Evolutionary conservation across 1,140 invertebrate genomes (phyloP).

Genomic region (Popillia japonica): DNA sequence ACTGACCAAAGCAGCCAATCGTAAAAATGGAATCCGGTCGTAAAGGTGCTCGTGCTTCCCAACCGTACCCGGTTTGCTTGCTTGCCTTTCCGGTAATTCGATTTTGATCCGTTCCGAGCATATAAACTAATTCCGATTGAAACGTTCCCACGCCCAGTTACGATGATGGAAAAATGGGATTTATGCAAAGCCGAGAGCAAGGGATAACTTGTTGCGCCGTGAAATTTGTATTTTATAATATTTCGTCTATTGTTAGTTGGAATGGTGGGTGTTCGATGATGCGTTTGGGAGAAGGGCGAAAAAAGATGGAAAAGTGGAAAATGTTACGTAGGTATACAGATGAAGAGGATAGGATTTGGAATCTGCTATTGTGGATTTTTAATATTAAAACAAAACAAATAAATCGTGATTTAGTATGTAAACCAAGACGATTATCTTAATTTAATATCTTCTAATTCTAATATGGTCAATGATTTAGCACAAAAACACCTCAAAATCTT

Average conservation of each 20-base stretch:
- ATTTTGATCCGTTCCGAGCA: neutral
- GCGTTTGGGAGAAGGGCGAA: too few species aligned
- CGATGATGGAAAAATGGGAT: neutral
- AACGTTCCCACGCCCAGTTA: neutral
- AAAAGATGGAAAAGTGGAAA: too few species aligned
- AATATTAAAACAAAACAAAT: too few species aligned
- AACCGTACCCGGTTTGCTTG: neutral
- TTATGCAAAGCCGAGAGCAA: neutral
- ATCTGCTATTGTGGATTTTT: too few species aligned
- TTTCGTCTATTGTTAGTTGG: neutral
- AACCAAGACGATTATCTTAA: too few species aligned
- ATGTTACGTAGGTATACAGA: too few species aligned
- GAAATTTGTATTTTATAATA: slow-evolving; percentile 1
- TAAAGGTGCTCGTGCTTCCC: neutral
- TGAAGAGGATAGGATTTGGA: too few species aligned
- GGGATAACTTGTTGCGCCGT: neutral
- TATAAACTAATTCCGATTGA: slow-evolving; percentile 13
- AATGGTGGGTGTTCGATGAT: too few species aligned
- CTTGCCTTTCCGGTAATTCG: neutral
- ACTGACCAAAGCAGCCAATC: neutral
- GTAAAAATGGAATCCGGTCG: neutral
- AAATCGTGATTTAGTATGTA: too few species aligned
- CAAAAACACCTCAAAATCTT: too few species aligned
- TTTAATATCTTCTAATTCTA: too few species aligned
- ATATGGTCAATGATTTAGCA: too few species aligned